A percentile compares a stretch with the other conserved stretches of the same genome.
phyloP scores from a whole-genome alignment of 2,113 vertebrate species.

The Bothrops jararaca region DNA sequence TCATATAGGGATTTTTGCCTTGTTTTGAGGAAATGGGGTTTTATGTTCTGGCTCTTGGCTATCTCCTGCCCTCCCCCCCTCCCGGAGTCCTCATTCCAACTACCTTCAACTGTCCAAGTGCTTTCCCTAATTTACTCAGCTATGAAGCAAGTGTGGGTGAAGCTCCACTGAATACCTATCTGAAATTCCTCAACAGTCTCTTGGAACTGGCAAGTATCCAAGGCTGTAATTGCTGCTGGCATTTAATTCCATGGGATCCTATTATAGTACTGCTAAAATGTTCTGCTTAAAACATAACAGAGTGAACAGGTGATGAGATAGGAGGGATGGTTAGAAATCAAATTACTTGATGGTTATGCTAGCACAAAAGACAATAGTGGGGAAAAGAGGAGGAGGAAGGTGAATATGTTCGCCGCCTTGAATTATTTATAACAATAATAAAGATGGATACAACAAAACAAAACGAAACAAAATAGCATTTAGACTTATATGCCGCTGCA shows the following conservation, averaged over 20 bases:
- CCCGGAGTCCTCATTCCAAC: background rate
- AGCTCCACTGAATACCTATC: background rate
- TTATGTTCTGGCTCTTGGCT: background rate
- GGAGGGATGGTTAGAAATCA: background rate
- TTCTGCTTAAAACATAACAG: background rate
- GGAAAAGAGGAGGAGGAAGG: background rate
- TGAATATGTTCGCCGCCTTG: background rate
- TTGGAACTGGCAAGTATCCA: background rate
- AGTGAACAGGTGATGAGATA: background rate
- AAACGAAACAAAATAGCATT: background rate
- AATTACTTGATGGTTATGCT: background rate
- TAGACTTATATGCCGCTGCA: background rate
- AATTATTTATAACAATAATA: background rate
- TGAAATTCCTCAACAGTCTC: background rate
- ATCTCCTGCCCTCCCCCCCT: background rate
- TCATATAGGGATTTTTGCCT: background rate
- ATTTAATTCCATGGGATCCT: background rate
- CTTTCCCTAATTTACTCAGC: background rate
- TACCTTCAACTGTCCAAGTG: background rate
- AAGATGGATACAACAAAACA: background rate
- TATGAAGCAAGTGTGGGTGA: background rate
- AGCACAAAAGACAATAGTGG: background rate
- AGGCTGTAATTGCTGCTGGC: background rate
- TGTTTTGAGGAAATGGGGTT: background rate
- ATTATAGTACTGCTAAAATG: background rate